These are phyloP conservation scores for Merodon equestris DNA, from an alignment of 2,888 invertebrate genomes.

Conservation along the genomic window DNA sequence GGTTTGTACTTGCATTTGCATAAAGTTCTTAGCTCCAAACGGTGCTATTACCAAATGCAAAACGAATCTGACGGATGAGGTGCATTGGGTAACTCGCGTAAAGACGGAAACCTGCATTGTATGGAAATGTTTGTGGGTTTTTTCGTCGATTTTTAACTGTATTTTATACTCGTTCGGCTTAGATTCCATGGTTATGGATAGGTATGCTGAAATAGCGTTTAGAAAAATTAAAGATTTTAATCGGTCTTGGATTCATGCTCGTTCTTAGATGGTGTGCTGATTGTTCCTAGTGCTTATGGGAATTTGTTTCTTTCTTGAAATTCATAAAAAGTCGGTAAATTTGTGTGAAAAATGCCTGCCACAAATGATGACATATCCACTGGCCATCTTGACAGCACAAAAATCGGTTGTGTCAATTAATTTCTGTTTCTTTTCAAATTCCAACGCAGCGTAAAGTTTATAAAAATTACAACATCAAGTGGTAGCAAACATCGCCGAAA, in stretches of 20 bases:
- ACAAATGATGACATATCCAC: too few relatives aligned
- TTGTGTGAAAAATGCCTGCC: too few relatives aligned
- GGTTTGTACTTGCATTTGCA: constrained; percentile 42
- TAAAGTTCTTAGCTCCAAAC: constrained; percentile 55
- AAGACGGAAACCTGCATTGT: constrained; percentile 67
- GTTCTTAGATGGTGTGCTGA: constrained; percentile 39
- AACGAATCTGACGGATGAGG: constrained; percentile 64
- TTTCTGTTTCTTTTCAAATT: too few relatives aligned
- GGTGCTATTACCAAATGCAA: constrained; percentile 55
- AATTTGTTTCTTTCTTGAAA: too few relatives aligned
- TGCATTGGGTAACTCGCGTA: constrained; percentile 64
- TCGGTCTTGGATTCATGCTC: constrained; percentile 39
- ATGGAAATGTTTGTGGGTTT: constrained; percentile 37
- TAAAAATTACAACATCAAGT: too few relatives aligned
- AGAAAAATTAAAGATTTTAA: constrained; percentile 57
- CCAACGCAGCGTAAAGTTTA: too few relatives aligned
- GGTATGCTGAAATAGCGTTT: constrained; percentile 58
- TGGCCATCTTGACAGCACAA: too few relatives aligned
- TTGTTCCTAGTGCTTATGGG: constrained; percentile 1
- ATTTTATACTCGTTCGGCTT: constrained; percentile 3
- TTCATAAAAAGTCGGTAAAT: too few relatives aligned
- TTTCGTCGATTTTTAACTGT: not conserved
- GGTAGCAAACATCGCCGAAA: too few relatives aligned
- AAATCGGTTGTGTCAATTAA: too few relatives aligned
- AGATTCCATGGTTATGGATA: constrained; percentile 54